Conservation (phyloP, 2,888 invertebrate genomes). For the Laspeyria flexula region DNA sequence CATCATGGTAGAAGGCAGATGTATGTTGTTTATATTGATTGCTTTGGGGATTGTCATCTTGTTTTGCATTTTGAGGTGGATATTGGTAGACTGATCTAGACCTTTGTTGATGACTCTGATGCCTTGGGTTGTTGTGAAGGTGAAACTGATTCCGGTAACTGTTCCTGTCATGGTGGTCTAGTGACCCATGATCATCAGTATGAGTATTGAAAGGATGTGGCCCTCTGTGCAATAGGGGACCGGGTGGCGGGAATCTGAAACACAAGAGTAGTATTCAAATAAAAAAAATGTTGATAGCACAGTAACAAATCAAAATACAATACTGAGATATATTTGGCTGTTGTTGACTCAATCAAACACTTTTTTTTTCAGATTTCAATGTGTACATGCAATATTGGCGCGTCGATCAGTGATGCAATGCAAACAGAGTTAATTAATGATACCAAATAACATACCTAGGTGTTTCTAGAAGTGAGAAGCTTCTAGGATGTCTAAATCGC, state of each 20-base stretch:
- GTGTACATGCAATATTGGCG: conserved; percentile 51
- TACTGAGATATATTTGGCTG: background rate
- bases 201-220: conserved; percentile 46
- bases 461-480: conserved; percentile 53
- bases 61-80: conserved; percentile 41
- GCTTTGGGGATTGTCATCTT: conserved; percentile 43
- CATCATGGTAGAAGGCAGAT: conserved; percentile 45
- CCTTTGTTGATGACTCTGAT: conserved; percentile 48
- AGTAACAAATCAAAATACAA: background rate
- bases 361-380: conserved; percentile 14
- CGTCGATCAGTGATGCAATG: conserved; percentile 57
- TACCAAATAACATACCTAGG: conserved; percentile 56
- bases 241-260: conserved; percentile 69
- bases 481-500: conserved; percentile 64
- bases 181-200: conserved; percentile 40
- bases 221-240: conserved; percentile 51
- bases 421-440: conserved; percentile 10
- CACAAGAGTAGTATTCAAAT: background rate
- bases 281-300: background rate
- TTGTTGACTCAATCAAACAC: background rate
- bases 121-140: conserved; percentile 47
- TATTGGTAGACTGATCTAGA: conserved; percentile 45
- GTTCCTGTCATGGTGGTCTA: conserved; percentile 56
- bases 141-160: conserved; percentile 50
- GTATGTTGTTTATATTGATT: conserved; percentile 30